Base-by-base conservation (phyloP, 1,140 invertebrate genomes). In the Contarinia nasturtii region DNA sequence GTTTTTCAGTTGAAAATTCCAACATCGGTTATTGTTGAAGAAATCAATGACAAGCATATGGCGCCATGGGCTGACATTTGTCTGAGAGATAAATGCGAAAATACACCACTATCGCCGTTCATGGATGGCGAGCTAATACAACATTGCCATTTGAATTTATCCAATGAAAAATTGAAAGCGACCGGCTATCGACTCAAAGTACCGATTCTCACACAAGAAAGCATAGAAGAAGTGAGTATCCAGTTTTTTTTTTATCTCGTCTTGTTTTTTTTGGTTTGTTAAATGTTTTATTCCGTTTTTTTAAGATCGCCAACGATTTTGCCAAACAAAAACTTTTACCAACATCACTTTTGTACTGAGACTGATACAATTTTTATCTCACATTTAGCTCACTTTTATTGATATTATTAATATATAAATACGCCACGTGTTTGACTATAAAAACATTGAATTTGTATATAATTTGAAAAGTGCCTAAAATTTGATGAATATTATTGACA, bases 1-100 rank as follows among this genome's bases (percentile, higher is more conserved):
- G 7, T 15, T 48, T 27, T 27, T 27, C 27, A 27, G 27, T 14
- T n/a, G 19, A 34, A 46, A 21, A 19, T 46, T 22, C 34, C 17
- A 50, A 43, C 21, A 34, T 34, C 38, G 12, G 19, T 40, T 38
- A 27, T 46, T 21, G 80, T 86, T 0, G 85, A 89, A 51, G 86
- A 92, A 54, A 84, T 86, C 0, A 92, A 92, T 65, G 88, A 92
- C 59, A 90, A 90, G 60, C 89, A 92, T 63, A 74, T 91, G 67
- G 75, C 73, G 1, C 86, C 86, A 8, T 94, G 89, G 89, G 86
- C 86, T 5, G 80, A 81, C 56, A 75, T 83, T 42, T 92, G 87
- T 61, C 71, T 76, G 49, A 67, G 69, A 52, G 78, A 85, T 66
- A 70, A 69, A 38, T 76, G 92, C 18, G 67, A 72, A 51, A 90